Evolutionary conservation across 1,140 invertebrate species (phyloP).

Genomic region (Meteorus sp.): DNA sequence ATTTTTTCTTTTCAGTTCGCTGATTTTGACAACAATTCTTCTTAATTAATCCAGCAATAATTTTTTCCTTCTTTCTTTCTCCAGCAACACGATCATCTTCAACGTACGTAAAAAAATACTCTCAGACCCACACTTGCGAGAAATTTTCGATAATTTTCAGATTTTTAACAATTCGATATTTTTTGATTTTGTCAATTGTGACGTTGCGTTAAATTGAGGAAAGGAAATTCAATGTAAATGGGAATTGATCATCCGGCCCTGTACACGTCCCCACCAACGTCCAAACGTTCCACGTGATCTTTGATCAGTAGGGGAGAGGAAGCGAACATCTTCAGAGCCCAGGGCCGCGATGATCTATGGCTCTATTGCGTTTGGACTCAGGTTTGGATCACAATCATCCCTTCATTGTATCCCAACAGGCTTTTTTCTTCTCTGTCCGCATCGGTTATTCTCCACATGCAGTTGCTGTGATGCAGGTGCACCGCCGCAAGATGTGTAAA

Average conservation of each 20-base stretch:
- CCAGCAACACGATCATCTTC: too few relatives aligned
- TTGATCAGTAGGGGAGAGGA: constrained; percentile 9
- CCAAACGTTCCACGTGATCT: constrained; percentile 19
- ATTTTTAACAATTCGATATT: too few relatives aligned
- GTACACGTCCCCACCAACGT: constrained; percentile 1
- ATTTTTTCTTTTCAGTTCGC: too few relatives aligned
- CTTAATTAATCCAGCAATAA: too few relatives aligned
- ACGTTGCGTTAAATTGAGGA: too few relatives aligned
- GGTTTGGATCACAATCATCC: constrained; percentile 47
- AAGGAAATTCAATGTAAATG: not conserved
- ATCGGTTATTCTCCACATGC: constrained; percentile 2
- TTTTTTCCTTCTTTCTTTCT: too few relatives aligned
- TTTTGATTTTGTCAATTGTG: too few relatives aligned
- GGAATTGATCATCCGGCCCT: constrained; percentile 17
- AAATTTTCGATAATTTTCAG: too few relatives aligned
- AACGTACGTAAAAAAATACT: too few relatives aligned
- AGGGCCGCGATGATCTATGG: constrained; percentile 46
- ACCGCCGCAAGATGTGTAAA: constrained; percentile 14
- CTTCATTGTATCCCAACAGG: constrained; percentile 44
- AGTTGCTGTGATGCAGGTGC: constrained; percentile 18
- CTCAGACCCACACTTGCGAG: too few relatives aligned
- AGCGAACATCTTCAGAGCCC: constrained; percentile 11
- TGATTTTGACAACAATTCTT: too few relatives aligned
- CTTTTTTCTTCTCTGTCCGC: constrained; percentile 32
- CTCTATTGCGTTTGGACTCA: constrained; percentile 47